Evolutionary conservation across 2,797 vertebrate genomes (phyloP).

Genomic region (Decapterus maruadsi): DNA sequence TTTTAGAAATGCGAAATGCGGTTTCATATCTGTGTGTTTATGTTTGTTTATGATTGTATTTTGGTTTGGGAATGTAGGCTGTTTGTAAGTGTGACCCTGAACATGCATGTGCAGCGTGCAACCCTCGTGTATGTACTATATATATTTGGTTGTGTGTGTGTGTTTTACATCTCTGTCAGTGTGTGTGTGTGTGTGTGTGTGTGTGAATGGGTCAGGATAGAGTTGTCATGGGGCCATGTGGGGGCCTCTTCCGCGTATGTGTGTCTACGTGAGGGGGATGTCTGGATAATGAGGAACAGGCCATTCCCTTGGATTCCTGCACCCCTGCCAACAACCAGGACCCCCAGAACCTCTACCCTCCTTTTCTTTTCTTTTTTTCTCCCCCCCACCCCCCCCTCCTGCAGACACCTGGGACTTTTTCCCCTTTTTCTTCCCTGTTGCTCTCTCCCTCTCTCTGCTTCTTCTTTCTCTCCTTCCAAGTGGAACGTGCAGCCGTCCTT

Average conservation of each 20-base stretch:
- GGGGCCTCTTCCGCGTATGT: slow-evolving; percentile 59
- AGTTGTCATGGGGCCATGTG: slow-evolving; percentile 76
- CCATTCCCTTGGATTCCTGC: slow-evolving; percentile 83
- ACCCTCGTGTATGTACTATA: neutral
- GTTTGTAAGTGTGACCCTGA: neutral
- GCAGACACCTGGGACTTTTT: slow-evolving; percentile 71
- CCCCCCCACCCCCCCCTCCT: slow-evolving; percentile 14
- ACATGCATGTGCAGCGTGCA: neutral
- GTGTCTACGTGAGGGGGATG: slow-evolving; percentile 55
- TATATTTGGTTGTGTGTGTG: slow-evolving; percentile 16
- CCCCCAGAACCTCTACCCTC: slow-evolving; percentile 68
- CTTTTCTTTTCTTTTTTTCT: neutral
- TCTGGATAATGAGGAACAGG: slow-evolving; percentile 86
- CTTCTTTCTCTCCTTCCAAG: slow-evolving; percentile 57
- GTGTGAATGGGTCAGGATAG: slow-evolving; percentile 66
- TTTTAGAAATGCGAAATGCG: neutral
- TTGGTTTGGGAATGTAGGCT: neutral
- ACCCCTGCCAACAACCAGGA: slow-evolving; percentile 79
- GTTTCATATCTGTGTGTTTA: slow-evolving; percentile 2
- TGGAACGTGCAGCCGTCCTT: slow-evolving; percentile 57
- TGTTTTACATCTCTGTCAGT: neutral
- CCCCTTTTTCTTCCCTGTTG: slow-evolving; percentile 8
- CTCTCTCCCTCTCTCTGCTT: slow-evolving; percentile 32
- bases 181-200: slow-evolving; percentile 16
- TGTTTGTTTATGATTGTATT: slow-evolving; percentile 31